These are phyloP conservation scores for Prionace glauca DNA, from an alignment of 2,797 vertebrate genomes.

Conservation along the genomic window DNA sequence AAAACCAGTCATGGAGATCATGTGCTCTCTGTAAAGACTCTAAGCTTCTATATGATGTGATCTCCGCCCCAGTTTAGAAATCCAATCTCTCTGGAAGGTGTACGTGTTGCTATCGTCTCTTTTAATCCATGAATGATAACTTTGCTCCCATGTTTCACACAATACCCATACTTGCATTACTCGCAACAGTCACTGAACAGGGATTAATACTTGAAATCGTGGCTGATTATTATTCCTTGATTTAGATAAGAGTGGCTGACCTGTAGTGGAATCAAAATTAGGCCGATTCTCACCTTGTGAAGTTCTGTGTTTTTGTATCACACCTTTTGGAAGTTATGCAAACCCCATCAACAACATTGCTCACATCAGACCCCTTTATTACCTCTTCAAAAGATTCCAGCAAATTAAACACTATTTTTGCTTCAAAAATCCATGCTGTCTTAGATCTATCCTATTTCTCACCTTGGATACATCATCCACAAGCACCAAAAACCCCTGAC, in stretches of 20 bases:
- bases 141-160: neutral
- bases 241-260: neutral
- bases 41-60: neutral
- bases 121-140: too few species aligned
- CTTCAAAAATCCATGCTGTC: too few species aligned
- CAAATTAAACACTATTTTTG: too few species aligned
- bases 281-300: neutral
- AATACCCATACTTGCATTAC: neutral
- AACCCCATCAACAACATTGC: too few species aligned
- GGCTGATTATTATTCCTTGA: neutral
- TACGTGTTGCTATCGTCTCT: too few species aligned
- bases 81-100: neutral
- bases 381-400: too few species aligned
- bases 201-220: neutral
- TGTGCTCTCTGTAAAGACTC: neutral
- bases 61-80: neutral
- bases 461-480: neutral
- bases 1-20: neutral
- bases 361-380: too few species aligned
- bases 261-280: neutral
- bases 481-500: neutral
- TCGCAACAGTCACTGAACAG: neutral
- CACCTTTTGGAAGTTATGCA: too few species aligned
- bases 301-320: too few species aligned
- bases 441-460: too few species aligned